Base-by-base conservation (phyloP, 1,140 invertebrate genomes). In the Cryptotermes secundus region DNA sequence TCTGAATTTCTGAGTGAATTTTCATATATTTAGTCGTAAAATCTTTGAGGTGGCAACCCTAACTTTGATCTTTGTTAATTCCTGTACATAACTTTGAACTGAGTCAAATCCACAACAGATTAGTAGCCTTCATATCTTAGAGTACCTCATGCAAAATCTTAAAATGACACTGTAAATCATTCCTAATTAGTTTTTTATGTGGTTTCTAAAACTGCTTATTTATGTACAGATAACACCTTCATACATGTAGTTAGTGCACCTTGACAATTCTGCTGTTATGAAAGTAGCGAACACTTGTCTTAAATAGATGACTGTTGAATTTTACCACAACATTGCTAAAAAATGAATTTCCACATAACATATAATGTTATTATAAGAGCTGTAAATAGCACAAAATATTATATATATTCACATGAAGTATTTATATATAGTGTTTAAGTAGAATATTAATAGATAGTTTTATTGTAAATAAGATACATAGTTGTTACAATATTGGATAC, bases 301-400 rank as follows among this genome's bases (percentile, higher is more conserved):
- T 14, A 72, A 31, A 72, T 72, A 72, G 26, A 72, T 31, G 59
- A 16, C 59, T 31, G n/a, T 72, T 31, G 59, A 72, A 72, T 72
- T 72, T 72, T n/a, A 31, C n/a, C 26, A 72, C 59, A 72, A 31
- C 59, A n/a, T 72, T n/a, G 31, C 16, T 72, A 31, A n/a, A 31
- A 72, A 72, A 72, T 59, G 24, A 2, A 22, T 16, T 59, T 59
- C 7, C 19, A 59, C 53, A 59, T 59, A 59, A 59, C 26, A n/a
- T 59, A n/a, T 72, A 72, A 72, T 31, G 59, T 72, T 31, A 72
- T 31, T 72, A 14, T 72, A 31, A 31, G 26, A n/a, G 59, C 59
- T 72, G 59, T 72, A 72, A 72, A 72, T 72, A 72, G n/a, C 59
- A 72, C 59, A 72, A 72, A n/a, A 72, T 72, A 72, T 31, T 72